Evolutionary conservation across 2,888 invertebrate genomes (phyloP).

Genomic region (Serripes groenlandicus): DNA sequence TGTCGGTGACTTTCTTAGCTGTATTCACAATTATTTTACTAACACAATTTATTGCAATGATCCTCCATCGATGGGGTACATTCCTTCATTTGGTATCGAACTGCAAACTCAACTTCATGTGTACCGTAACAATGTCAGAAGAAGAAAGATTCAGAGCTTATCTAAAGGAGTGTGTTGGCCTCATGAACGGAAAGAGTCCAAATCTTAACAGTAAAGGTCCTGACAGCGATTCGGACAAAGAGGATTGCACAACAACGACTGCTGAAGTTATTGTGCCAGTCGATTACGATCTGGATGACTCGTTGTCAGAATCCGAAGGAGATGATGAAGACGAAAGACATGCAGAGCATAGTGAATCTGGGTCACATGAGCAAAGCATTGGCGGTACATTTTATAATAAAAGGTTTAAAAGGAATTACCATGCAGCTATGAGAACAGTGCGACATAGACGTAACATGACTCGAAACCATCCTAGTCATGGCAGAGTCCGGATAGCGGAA

Average conservation of each 20-base stretch:
- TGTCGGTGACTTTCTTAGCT: conserved; percentile 97
- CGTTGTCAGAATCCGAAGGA: not conserved
- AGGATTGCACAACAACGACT: not conserved
- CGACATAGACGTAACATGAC: not conserved
- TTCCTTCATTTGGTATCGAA: conserved; percentile 98
- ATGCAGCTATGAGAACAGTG: not conserved
- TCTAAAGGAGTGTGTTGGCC: not conserved
- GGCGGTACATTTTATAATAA: conserved; percentile 2
- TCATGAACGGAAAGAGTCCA: conserved; percentile 14
- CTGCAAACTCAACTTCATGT: not conserved
- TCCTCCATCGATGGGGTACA: conserved; percentile 99
- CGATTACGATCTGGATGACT: not conserved
- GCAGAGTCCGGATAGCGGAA: too few relatives aligned
- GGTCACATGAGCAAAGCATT: too few relatives aligned
- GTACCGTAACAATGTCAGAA: not conserved
- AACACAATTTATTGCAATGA: conserved; percentile 98
- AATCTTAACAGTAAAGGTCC: not conserved
- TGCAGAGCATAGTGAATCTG: not conserved
- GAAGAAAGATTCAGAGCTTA: conserved; percentile 3
- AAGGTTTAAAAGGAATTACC: not conserved
- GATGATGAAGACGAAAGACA: conserved; percentile 1
- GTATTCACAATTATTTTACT: conserved; percentile 98
- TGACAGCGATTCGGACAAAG: conserved; percentile 4
- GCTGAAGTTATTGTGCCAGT: not conserved
- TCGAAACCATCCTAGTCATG: too few relatives aligned